Evolutionary conservation across 1,140 invertebrate species (phyloP).

Genomic region (Diachasmimorpha longicaudata): DNA sequence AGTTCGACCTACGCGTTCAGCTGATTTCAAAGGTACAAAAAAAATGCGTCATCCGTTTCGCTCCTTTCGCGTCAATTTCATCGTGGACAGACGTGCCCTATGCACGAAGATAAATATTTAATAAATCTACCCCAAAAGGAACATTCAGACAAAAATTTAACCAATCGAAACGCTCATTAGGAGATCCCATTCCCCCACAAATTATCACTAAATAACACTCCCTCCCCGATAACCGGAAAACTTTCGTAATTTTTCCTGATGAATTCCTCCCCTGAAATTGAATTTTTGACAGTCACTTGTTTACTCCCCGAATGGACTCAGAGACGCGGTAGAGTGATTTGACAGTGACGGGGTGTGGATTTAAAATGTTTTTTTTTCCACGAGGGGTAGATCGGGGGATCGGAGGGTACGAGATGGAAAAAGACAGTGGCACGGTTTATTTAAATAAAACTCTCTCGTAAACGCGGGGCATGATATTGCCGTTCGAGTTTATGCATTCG

Average conservation of each 20-base stretch:
- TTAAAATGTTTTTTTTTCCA: not conserved
- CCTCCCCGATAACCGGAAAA: too few species aligned
- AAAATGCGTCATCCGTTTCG: not conserved
- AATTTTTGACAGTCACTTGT: constrained; percentile 1
- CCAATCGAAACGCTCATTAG: too few species aligned
- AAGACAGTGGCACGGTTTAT: constrained; percentile 47
- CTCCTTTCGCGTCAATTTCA: not conserved
- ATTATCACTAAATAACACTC: too few species aligned
- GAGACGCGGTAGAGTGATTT: not conserved
- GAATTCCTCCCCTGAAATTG: not conserved
- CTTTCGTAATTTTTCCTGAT: too few species aligned
- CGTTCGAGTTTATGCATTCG: constrained; percentile 60
- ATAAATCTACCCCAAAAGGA: too few species aligned
- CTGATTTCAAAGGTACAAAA: constrained; percentile 12
- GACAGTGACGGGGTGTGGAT: not conserved
- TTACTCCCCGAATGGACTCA: not conserved
- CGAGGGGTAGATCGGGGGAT: not conserved
- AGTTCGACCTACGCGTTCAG: constrained; percentile 43
- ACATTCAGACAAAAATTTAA: too few species aligned
- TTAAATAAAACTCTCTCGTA: constrained; percentile 60
- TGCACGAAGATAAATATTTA: too few species aligned
- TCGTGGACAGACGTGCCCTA: not conserved
- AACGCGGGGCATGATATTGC: constrained; percentile 52
- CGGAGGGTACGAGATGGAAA: constrained; percentile 26
- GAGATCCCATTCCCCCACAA: too few species aligned